Conservation (phyloP, 1,140 invertebrate species). For the Lordiphosa stackelbergi region DNA sequence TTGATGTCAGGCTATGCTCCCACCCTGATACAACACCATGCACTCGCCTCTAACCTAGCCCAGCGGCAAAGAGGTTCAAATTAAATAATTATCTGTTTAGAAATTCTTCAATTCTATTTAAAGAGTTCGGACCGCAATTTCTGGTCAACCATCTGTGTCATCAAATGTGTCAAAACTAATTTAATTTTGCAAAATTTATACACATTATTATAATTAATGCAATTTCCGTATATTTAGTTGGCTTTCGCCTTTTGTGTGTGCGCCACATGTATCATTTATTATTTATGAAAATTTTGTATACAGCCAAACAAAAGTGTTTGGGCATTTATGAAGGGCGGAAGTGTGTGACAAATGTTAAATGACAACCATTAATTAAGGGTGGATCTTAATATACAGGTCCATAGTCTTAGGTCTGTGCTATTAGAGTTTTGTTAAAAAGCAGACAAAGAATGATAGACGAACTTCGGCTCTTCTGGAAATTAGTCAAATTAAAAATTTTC, state of each 20-base stretch:
- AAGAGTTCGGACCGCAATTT: neutral
- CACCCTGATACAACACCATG: too few species aligned
- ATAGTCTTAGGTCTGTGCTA: too few species aligned
- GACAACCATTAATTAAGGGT: neutral
- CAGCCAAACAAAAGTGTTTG: slow-evolving; percentile 10
- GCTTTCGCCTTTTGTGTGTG: slow-evolving; percentile 1
- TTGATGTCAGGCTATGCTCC: too few species aligned
- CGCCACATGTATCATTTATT: slow-evolving; percentile 35
- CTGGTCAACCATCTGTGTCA: neutral
- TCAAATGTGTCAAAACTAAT: slow-evolving; percentile 25
- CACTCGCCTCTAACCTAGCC: too few species aligned
- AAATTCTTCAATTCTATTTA: slow-evolving; percentile 19
- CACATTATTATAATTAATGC: slow-evolving; percentile 40
- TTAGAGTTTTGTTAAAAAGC: too few species aligned
- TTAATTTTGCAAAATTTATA: slow-evolving; percentile 27
- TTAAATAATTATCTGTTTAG: neutral
- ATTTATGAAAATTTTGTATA: slow-evolving; percentile 30
- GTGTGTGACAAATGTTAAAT: slow-evolving; percentile 39
- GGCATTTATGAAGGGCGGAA: slow-evolving; percentile 18
- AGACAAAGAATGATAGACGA: too few species aligned
- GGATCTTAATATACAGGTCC: too few species aligned
- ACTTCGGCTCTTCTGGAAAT: too few species aligned
- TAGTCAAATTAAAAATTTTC: too few species aligned
- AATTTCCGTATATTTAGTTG: slow-evolving; percentile 33
- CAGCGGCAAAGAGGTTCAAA: too few species aligned